Percentiles rank a stretch among this genome's conserved stretches.
Conservation (phyloP, 2,888 invertebrate species). For the Temnothorax unifasciatus region DNA sequence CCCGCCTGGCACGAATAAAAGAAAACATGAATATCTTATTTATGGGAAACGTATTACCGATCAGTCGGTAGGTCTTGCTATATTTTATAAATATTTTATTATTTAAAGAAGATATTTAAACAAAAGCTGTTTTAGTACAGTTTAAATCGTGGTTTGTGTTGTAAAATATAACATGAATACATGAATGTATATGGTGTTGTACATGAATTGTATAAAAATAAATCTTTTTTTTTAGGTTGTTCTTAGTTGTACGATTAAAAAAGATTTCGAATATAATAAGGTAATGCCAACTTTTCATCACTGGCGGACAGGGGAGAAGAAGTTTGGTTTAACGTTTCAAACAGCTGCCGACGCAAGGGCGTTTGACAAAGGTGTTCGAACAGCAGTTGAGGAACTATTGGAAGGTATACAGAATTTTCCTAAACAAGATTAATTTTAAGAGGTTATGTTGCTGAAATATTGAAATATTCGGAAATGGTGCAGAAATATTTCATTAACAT, state of each 20-base stretch:
- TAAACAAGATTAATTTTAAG: neutral
- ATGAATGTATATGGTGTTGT: neutral
- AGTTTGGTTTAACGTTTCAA: conserved; percentile 98
- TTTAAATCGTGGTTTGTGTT: neutral
- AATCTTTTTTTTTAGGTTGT: conserved; percentile 90
- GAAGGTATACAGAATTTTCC: conserved; percentile 90
- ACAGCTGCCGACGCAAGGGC: conserved; percentile 97
- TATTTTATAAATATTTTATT: conserved; percentile 27
- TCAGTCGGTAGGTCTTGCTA: conserved; percentile 91
- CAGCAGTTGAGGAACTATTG: conserved; percentile 95
- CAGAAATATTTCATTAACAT: no score
- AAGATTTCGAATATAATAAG: conserved; percentile 98
- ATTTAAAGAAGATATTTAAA: neutral
- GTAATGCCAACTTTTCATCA: conserved; percentile 99
- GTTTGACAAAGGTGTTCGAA: conserved; percentile 96
- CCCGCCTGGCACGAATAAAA: conserved; percentile 87
- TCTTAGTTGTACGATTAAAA: conserved; percentile 97
- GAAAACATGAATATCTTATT: conserved; percentile 96
- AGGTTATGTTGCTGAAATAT: no score
- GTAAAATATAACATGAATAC: neutral
- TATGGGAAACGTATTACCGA: conserved; percentile 97
- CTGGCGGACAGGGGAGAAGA: conserved; percentile 98
- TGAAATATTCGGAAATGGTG: no score
- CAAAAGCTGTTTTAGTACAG: neutral
- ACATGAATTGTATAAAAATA: neutral